Evolutionary conservation across 2,888 invertebrate species (phyloP), one percentile per base, ranked within the genome.

Genomic region (Anorthoa munda): DNA sequence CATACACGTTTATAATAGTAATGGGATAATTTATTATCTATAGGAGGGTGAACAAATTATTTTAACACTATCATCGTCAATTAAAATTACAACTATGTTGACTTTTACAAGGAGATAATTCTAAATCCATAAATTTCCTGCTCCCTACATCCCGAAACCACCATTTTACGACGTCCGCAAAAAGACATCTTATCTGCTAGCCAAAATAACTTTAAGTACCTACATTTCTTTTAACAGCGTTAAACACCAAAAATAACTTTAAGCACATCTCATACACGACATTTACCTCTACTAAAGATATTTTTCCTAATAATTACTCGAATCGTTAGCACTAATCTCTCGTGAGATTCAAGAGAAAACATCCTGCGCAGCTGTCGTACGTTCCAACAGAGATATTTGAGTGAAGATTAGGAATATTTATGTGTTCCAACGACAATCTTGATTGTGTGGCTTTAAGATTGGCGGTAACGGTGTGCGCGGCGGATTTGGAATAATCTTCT

Each of bases 341-440:
- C 11, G 60, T n/a, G 51, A 78, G 82, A 76, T 85, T 84, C 73
- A 76, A 70, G 74, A 78, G 85, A 84, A 85, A 78, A 85, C 82
- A 84, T 86, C 73, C 15, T 50, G 26, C 77, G 60, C 86, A 86
- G 77, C 85, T 86, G 86, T 77, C 76, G 79, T 83, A 26, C 68
- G 77, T 72, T 75, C 75, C 59, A 72, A 72, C 53, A 80, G 85
- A 86, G 82, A 86, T 86, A 82, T 86, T 86, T 86, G 73, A 84
- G 84, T 75, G 79, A 58, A 87, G 87, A 87, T 87, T 86, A 87
- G 68, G 78, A 78, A 80, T 85, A 87, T 87, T 87, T 87, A 87
- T 87, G 83, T 82, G 80, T 72, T 64, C 76, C 51, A 51, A 75
- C 60, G 75, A 81, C 79, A 77, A 85, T 83, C 86, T 84, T 76